Conservation (phyloP, 2,797 vertebrate species). For the Chiropotes sagulatus region DNA sequence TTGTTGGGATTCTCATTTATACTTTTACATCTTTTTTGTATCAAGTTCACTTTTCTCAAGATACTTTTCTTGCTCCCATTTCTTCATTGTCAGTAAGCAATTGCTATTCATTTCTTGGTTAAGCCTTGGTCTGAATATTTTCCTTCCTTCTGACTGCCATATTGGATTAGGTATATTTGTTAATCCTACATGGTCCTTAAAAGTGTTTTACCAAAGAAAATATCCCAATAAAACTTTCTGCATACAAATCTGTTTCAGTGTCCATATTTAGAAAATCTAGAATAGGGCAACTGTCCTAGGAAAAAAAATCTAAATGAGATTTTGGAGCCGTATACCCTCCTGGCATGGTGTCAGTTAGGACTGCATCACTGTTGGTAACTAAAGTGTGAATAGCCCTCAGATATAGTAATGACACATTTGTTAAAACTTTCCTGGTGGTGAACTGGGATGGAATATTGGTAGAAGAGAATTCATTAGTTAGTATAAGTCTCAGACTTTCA, state of each 20-base stretch:
- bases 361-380: neutral
- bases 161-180: neutral
- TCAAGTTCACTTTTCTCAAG: neutral
- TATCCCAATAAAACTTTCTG: neutral
- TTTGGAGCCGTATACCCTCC: neutral
- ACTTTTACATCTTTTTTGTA: neutral
- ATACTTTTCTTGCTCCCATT: neutral
- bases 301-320: neutral
- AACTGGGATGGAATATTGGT: neutral
- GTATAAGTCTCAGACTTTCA: neutral
- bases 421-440: neutral
- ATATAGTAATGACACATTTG: neutral
- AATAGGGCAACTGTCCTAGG: neutral
- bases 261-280: neutral
- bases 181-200: neutral
- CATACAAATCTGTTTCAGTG: neutral
- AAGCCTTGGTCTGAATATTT: neutral
- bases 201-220: neutral
- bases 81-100: neutral
- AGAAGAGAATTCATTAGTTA: neutral
- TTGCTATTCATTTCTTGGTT: neutral
- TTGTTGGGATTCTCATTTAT: neutral
- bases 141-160: neutral
- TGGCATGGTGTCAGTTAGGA: neutral
- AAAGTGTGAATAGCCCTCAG: neutral